phyloP scores from a whole-genome alignment of 2,113 vertebrate genomes.

The Tragelaphus buxtoni region DNA sequence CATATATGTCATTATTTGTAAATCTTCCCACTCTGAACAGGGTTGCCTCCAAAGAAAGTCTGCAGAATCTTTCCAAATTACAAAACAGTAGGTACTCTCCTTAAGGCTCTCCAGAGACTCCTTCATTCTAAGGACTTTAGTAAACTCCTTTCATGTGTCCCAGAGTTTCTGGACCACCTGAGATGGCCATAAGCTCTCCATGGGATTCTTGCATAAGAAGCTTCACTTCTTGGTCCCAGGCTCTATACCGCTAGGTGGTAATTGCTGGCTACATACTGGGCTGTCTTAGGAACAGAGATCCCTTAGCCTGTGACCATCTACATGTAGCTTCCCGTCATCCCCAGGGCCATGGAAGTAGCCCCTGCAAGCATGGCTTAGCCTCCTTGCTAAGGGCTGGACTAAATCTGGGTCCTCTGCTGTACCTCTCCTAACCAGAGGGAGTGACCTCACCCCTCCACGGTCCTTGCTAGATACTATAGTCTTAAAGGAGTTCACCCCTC shows the following conservation, averaged over 20 bases:
- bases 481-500: neutral
- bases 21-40: neutral
- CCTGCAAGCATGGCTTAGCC: neutral
- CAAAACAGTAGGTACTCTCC: neutral
- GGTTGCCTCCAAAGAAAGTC: neutral
- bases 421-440: neutral
- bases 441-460: rapidly evolving
- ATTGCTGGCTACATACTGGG: neutral
- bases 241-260: neutral
- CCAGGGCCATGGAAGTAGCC: neutral
- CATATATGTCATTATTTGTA: neutral
- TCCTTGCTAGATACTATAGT: neutral
- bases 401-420: neutral
- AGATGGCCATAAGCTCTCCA: neutral
- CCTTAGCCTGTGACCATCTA: neutral
- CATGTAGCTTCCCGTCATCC: neutral
- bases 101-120: neutral
- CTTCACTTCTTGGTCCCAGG: neutral
- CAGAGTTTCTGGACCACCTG: neutral
- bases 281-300: neutral
- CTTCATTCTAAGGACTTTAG: neutral
- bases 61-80: neutral
- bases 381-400: neutral
- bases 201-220: neutral
- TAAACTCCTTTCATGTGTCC: neutral